Base-by-base conservation (phyloP, 2,888 invertebrate species). In the Junonia oenone region DNA sequence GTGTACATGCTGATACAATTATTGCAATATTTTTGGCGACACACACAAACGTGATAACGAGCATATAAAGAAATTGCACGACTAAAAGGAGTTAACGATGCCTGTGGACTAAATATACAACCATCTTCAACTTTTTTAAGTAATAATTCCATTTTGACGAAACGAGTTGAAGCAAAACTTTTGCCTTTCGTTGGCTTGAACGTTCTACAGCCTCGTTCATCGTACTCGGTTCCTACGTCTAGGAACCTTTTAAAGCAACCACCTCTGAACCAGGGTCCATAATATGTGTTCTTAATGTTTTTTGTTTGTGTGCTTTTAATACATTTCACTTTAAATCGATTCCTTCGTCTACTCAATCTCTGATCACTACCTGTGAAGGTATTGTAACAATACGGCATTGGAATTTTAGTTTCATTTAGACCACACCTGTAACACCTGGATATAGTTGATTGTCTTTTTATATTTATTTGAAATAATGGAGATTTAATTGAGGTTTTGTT, bases 41-140 rank as follows among this genome's bases (percentile, higher is more conserved):
- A 83, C 9, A 83, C 78, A 57, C 83, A 83, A 0, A 76, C 81
- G 63, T 81, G 72, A 50, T 76, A 82, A 5, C 73, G 68, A 1
- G 69, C 71, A 50, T 63, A 84, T 6, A 85, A 59, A 0, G 82
- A 82, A 35, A 81, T 60, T 5, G 68, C 61, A 48, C 67, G 67
- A 53, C 70, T 74, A 51, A 82, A 82, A 0, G 80, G 81, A 0
- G 78, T 77, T 1, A 83, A 62, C 0, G 75, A 64, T 0, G 83
- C 80, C 8, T 64, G 56, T 0, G 83, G 82, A 35, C 78, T 79
- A 0, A 59, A 52, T 0, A 71, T 31, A 57, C 84, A 84, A 0
- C 78, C 82, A 0, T 72, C 65, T 11, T 64, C 56, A n/a, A 53
- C 51, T 5, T 62, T 8, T 6, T 51, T 8, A 5, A 68, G 38